Base-by-base conservation (phyloP, 2,113 vertebrate species). In the Heliornis fulica region DNA sequence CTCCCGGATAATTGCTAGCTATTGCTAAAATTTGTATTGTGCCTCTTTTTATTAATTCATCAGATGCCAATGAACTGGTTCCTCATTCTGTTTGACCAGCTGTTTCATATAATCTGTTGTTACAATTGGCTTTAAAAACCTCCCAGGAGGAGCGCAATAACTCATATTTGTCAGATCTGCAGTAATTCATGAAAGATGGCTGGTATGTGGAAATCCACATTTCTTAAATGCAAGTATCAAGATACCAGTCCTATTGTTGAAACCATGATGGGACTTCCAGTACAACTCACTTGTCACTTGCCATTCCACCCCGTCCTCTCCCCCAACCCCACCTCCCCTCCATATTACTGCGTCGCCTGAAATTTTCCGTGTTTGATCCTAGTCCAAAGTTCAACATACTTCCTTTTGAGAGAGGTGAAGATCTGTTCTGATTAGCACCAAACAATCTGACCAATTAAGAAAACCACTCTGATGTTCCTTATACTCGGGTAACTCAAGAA, bases 21-120 rank as follows among this genome's bases (percentile, higher is more conserved):
- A 40, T 20, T 85, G 91, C 96, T 93, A 93, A 96, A 94, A 95
- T 96, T 83, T 95, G 94, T 81, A 93, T 94, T 94, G 94, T 96
- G 97, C 50, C 71, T 96, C 75, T 60, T 46, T 94, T 95, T 93
- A 93, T 97, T 96, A 96, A 96, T 97, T 93, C 95, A 95, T 95
- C 93, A 87, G 86, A 91, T 92, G 94, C 94, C 96, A 97, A 69
- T 75, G 94, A 94, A 91, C 68, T 61, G 83, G 94, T 89, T 96
- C 76, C 87, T 97, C 96, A 68, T 97, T 97, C 96, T 96, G 86
- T 90, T 60, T 89, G 91, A 93, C 95, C 97, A 97, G 96, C 95
- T 97, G 96, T 91, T 96, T 94, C 91, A 57, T 89, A 97, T 96
- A 93, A 97, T 93, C 92, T 93, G 92, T 32, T 90, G 95, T 94